Base-by-base conservation (phyloP, 2,113 vertebrate species). In the human (Homo sapiens) region DNA sequence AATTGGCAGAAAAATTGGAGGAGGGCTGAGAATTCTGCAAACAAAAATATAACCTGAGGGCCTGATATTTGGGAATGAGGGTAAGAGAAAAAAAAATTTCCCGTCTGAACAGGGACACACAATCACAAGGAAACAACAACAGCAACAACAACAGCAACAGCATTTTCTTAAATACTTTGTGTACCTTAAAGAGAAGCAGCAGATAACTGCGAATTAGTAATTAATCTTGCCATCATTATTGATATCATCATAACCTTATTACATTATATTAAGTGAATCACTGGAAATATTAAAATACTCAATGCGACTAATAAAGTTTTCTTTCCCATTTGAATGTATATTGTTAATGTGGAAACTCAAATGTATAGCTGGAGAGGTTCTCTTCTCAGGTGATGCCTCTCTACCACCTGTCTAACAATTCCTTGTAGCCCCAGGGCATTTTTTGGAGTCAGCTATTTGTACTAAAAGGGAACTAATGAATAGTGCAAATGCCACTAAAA, bases 381-480 rank as follows among this genome's bases (percentile, higher is more conserved):
- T 16, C 50, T 90, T 94, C 61, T 95, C 80, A 93, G 93, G 93
- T 92, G 92, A 95, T 68, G 55, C 32, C 43, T 93, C 73, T 90
- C 73, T 86, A 45, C 93, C 97, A 97, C 96, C 97, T 98, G 76
- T 94, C 98, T 97, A 75, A 96, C 96, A 98, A 92, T 91, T 52
- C 40, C 1, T 23, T 23, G 40, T 81, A 64, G 97, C 97, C 97
- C 95, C 89, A 85, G 84, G 96, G 97, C 83, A 81, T 76, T 87
- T 92, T 95, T 50, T 91, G 48, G 79, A 98, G 87, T 94, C 52
- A 97, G 87, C 92, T 94, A 96, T 93, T 96, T 93, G 96, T 87
- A 92, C 87, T 96, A 90, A 98, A 97, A 98, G 72, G 82, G 12
- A n/a, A 48, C 84, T 98, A 96, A 98, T 98, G 96, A 94, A 97